A percentile compares a stretch with the other conserved stretches of the same genome.
These are phyloP conservation scores for Prunella strophiata DNA, from an alignment of 2,797 vertebrate species.

Conservation along the genomic window DNA sequence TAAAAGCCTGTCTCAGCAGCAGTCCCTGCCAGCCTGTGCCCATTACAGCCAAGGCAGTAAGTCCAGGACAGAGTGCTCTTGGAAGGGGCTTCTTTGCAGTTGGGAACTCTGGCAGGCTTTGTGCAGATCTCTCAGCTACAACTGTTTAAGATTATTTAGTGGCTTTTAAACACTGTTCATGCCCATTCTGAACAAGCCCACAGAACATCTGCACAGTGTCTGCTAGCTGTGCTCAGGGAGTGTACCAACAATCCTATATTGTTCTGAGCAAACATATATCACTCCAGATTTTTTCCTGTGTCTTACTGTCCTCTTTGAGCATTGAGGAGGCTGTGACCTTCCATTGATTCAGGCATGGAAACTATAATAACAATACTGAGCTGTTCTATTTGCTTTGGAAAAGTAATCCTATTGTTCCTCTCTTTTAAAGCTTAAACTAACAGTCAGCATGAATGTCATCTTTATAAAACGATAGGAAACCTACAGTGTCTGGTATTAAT, in stretches of 20 bases:
- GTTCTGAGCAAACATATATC: constrained; percentile 31
- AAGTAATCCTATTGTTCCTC: constrained; percentile 60
- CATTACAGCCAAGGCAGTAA: not conserved
- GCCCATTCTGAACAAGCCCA: constrained; percentile 48
- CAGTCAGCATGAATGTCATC: constrained; percentile 63
- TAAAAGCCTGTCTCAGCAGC: not conserved
- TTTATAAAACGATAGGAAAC: constrained; percentile 47
- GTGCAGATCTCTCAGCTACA: not conserved
- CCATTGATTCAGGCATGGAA: constrained; percentile 57
- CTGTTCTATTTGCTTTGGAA: constrained; percentile 63
- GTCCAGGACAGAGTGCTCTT: not conserved
- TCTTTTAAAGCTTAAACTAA: constrained; percentile 61
- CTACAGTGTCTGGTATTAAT: constrained; percentile 61
- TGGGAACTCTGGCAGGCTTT: constrained; percentile 9
- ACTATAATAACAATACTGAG: constrained; percentile 41
- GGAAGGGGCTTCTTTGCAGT: not conserved
- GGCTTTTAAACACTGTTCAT: constrained; percentile 52
- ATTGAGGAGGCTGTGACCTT: constrained; percentile 23
- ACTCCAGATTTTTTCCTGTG: constrained; percentile 3
- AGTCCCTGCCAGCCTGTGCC: not conserved
- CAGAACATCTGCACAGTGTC: constrained; percentile 58
- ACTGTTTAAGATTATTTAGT: constrained; percentile 67
- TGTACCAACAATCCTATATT: constrained; percentile 47
- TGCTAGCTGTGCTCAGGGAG: constrained; percentile 13
- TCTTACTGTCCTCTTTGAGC: not conserved